A percentile compares a stretch with the other conserved stretches of the same genome.
Evolutionary conservation across 2,113 vertebrate genomes (phyloP).

Genomic region (Lepidothrix coronata): DNA sequence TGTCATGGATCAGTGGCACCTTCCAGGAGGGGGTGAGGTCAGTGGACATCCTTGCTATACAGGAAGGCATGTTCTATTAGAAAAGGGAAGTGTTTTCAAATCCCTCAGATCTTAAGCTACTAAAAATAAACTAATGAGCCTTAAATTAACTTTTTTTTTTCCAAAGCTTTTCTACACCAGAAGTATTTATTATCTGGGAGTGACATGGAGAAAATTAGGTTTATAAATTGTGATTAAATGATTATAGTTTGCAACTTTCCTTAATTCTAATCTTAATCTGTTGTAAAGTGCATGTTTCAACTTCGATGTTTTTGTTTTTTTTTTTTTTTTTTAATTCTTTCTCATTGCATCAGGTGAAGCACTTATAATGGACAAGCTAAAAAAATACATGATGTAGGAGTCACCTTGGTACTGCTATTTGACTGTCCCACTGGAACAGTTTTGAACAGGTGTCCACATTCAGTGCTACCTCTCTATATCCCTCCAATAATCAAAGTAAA

Average conservation of each 20-base stretch:
- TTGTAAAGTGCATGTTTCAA: slow-evolving; percentile 58
- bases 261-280: slow-evolving; percentile 72
- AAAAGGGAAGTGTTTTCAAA: slow-evolving; percentile 81
- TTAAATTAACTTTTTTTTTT: slow-evolving; percentile 75
- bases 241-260: slow-evolving; percentile 71
- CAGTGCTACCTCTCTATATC: background rate
- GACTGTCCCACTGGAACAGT: background rate
- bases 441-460: background rate
- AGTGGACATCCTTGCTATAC: slow-evolving; percentile 79
- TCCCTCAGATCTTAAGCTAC: slow-evolving; percentile 77
- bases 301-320: background rate
- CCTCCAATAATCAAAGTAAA: background rate
- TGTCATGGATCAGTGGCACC: slow-evolving; percentile 84
- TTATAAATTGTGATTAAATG: slow-evolving; percentile 75
- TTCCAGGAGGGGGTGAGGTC: slow-evolving; percentile 79
- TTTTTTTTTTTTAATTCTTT: slow-evolving; percentile 2
- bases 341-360: slow-evolving; percentile 21
- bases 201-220: slow-evolving; percentile 78
- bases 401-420: background rate
- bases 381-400: background rate
- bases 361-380: background rate
- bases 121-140: slow-evolving; percentile 86
- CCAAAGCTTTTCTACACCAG: slow-evolving; percentile 68
- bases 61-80: slow-evolving; percentile 82
- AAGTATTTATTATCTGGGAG: slow-evolving; percentile 81